Base-by-base conservation (phyloP, 2,113 vertebrate genomes). In the Polypterus senegalus region DNA sequence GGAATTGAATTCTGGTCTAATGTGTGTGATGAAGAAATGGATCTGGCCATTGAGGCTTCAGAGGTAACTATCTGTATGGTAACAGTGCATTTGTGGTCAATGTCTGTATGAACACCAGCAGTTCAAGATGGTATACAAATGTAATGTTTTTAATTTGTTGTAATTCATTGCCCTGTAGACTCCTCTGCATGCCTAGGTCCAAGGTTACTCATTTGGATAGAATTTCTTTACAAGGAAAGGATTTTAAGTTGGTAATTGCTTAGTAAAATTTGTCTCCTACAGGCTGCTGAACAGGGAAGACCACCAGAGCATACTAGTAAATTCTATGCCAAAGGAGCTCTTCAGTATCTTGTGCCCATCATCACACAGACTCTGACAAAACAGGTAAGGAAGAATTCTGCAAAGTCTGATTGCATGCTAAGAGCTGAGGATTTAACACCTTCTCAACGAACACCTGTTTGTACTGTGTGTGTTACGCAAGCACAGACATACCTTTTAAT, bases 1-100 rank as follows among this genome's bases (percentile, higher is more conserved):
- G 96, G 96, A 4, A 98, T 98, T 43, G 96, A 98, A 77, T 98
- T 98, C 83, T 98, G 96, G 96, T 98, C 96, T 62, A 98, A 97
- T 3, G 96, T 98, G 4, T 98, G 94, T 2, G 96, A 98, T n/a
- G 96, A 98, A 74, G 96, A 97, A 78, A 98, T 98, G 94, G 96
- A 98, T 67, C 71, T 98, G 75, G 94, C 96, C 67, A 98, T 98
- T 11, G 96, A 98, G 66, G 96, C 96, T 3, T 91, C 96, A 0
- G 96, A 98, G 90, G 96, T 97, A 67, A 81, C 10, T 53, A 53
- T n/a, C 7, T 27, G 27, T 27, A 27, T 27, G 27, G 27, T 27
- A 27, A 27, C 27, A 2, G 27, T 27, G 27, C 27, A 27, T 27
- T 27, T 27, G 27, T 27, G 27, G 27, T 27, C 27, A 27, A 54